Conservation (phyloP, 2,113 vertebrate species). For the Amblyopsis rosae region DNA sequence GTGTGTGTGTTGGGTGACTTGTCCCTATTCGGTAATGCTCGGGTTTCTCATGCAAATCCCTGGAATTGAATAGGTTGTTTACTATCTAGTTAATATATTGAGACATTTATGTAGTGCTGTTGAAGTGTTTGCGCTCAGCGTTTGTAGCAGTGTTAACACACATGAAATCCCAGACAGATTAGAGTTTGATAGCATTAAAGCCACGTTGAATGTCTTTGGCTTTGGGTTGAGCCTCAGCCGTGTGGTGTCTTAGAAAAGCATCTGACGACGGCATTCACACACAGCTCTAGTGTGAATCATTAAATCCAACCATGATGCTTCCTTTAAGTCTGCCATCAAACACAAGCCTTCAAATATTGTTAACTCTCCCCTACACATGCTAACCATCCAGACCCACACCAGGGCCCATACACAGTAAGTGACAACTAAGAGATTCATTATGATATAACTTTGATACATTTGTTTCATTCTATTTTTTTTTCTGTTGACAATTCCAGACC, state of each 20-base stretch:
- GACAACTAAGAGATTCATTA: background rate
- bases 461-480: too few species aligned
- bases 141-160: conserved; percentile 76
- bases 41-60: conserved; percentile 79
- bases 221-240: conserved; percentile 44
- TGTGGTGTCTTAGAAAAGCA: conserved; percentile 26
- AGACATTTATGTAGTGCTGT: conserved; percentile 75
- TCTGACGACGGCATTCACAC: conserved; percentile 30
- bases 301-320: conserved; percentile 39
- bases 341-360: too few species aligned
- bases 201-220: conserved; percentile 60
- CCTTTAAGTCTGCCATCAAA: conserved; percentile 1
- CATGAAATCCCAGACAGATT: conserved; percentile 76
- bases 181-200: conserved; percentile 71
- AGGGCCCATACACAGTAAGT: background rate
- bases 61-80: conserved; percentile 75
- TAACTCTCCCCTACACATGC: too few species aligned
- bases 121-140: conserved; percentile 70
- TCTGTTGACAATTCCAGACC: too few species aligned
- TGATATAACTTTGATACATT: too few species aligned
- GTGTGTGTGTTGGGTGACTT: conserved; percentile 35
- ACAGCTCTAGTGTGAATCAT: conserved; percentile 16
- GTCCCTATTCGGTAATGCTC: conserved; percentile 68
- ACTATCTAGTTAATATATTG: conserved; percentile 73
- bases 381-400: background rate